Evolutionary conservation across 2,888 invertebrate genomes (phyloP), one percentile per base, ranked within the genome.

Genomic region (Theristus sp.): DNA sequence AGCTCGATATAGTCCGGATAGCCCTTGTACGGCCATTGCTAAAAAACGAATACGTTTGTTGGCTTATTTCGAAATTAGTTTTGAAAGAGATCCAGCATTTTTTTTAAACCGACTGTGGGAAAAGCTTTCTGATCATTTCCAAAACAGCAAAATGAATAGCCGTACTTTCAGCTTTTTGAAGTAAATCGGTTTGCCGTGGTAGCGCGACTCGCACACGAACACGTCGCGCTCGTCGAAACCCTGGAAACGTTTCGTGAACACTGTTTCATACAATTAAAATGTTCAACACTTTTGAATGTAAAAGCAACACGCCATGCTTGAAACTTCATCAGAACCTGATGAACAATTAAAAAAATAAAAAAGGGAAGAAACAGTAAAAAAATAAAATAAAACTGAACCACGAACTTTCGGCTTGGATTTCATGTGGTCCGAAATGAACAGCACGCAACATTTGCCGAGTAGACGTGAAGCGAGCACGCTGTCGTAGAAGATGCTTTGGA

Each of bases 141-240:
- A n/a, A n/a, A n/a, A n/a, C n/a, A n/a, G n/a, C n/a, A n/a, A n/a
- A n/a, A n/a, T n/a, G n/a, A n/a, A n/a, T n/a, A n/a, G n/a, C n/a
- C n/a, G n/a, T 56, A 77, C 77, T 72, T 78, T 79, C 46, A 96
- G 89, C 77, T 94, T 94, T 76, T 90, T 90, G 76, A 96, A 96
- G 68, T 84, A 83, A 63, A 89, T 82, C 47, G 83, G 82, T 68
- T 84, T 84, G 0, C 87, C 84, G 67, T 84, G 86, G 76, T 98
- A 98, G 3, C 91, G 82, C 25, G 89, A 91, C 77, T 98, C 96
- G 75, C 96, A 96, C 0, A 96, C 93, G 72, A 86, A 98, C 1
- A 96, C 85, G 76, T 98, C 93, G 71, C 89, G 88, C 64, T 91
- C 89, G 0, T 84, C 81, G 70, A 87, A 86, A 26, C 85, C 84